phyloP scores from a whole-genome alignment of 2,888 invertebrate genomes.

The Tenthredo notha region DNA sequence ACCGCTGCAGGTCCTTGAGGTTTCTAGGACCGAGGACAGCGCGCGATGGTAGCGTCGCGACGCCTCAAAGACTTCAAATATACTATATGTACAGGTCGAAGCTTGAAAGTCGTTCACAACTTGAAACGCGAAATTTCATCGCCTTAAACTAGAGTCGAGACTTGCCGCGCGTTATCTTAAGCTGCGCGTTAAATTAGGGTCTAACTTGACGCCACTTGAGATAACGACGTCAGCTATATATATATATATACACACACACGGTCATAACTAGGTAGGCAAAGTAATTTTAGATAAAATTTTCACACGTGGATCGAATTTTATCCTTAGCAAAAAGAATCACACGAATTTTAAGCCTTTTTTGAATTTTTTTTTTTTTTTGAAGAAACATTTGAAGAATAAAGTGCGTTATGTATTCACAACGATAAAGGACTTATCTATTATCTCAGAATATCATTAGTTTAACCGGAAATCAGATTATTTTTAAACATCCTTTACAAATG shows the following conservation, averaged over 20 bases:
- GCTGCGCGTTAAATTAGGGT: slow-evolving; percentile 39
- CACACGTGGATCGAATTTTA: not conserved
- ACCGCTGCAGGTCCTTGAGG: slow-evolving; percentile 20
- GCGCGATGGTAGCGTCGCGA: not conserved
- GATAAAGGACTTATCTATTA: too few relatives aligned
- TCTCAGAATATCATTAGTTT: too few relatives aligned
- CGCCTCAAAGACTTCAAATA: not conserved
- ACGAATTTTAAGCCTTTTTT: too few relatives aligned
- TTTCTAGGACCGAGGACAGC: not conserved
- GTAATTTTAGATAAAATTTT: slow-evolving; percentile 31
- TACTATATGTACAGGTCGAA: not conserved
- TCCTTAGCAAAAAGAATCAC: too few relatives aligned
- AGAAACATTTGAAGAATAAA: too few relatives aligned
- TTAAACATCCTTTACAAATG: too few relatives aligned
- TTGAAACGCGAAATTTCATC: slow-evolving; percentile 28
- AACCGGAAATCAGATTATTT: too few relatives aligned
- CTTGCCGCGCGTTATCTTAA: slow-evolving; percentile 30
- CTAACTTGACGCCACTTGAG: slow-evolving; percentile 42
- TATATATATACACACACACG: not conserved
- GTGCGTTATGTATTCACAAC: too few relatives aligned
- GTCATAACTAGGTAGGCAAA: slow-evolving; percentile 3
- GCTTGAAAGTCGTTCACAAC: slow-evolving; percentile 14
- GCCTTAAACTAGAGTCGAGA: not conserved
- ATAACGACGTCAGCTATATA: not conserved
- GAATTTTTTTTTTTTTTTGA: too few relatives aligned